These are phyloP conservation scores for Tetramorium bicarinatum DNA, from an alignment of 2,888 invertebrate genomes.

Conservation along the genomic window DNA sequence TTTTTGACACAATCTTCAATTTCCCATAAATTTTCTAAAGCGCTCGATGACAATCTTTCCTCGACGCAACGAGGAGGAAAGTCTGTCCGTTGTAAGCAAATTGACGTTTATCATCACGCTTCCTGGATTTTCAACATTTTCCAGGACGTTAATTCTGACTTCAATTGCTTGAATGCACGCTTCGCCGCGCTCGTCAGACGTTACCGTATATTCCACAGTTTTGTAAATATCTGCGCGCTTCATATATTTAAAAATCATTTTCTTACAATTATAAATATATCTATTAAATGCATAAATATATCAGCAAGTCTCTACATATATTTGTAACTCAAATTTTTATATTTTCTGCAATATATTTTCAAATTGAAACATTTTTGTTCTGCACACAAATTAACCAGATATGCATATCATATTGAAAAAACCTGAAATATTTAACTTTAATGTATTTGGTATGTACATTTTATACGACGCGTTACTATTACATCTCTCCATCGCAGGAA, in stretches of 20 bases:
- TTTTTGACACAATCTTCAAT: constrained; percentile 12
- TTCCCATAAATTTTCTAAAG: constrained; percentile 26
- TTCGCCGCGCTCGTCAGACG: constrained; percentile 46
- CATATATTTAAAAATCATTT: background rate
- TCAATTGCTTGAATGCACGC: constrained; percentile 54
- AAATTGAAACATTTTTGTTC: background rate
- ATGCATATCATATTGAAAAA: background rate
- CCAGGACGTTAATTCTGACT: constrained; percentile 70
- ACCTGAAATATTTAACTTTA: background rate
- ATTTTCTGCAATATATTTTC: background rate
- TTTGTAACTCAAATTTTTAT: background rate
- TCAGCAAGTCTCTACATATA: background rate
- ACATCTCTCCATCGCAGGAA: constrained; percentile 38
- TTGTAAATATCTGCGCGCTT: constrained; percentile 44
- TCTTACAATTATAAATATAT: background rate
- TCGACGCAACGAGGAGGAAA: constrained; percentile 23
- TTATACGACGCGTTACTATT: constrained; percentile 44
- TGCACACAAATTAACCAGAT: background rate
- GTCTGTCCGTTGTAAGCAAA: constrained; percentile 48
- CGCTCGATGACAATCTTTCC: constrained; percentile 14
- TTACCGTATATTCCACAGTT: constrained; percentile 60
- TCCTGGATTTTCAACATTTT: constrained; percentile 68
- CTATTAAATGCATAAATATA: background rate
- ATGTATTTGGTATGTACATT: constrained; percentile 39
- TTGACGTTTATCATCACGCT: constrained; percentile 59